Base-by-base conservation (phyloP, 2,113 vertebrate species). In the Gasterosteus nipponicus region DNA sequence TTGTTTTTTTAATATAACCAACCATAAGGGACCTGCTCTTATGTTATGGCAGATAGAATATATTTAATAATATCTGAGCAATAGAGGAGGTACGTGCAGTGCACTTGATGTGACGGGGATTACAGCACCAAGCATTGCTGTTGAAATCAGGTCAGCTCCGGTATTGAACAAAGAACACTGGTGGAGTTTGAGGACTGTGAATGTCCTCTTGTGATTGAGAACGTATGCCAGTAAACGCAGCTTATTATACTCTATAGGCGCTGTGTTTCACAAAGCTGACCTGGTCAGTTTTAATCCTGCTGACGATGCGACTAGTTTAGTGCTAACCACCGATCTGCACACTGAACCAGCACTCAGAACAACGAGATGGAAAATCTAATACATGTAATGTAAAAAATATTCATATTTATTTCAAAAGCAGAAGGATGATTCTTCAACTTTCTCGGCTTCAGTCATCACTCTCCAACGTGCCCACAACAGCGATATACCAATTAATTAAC, bases 261-360 rank as follows among this genome's bases (percentile, higher is more conserved):
- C 77, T 56, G 75, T 65, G 74, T 81, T 83, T 80, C 77, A 80
- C 73, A 70, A 82, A 82, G 67, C 86, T 85, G 70, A 81, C 62
- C 75, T 89, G 86, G 90, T 91, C 86, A 83, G 67, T 89, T 86
- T 77, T 82, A 92, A 93, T 90, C 91, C 90, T 57, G 81, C 59
- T 73, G 47, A 86, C 73, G 73, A 87, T 66, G 80, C 73, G 42
- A 26, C 78, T 56, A 79, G 77, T 81, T 62, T 60, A 39, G 69
- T 77, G 31, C 19, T 35, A 63, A 62, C 68, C 42, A 65, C 29
- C 5, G 22, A 41, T 72, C 65, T 69, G 62, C 53, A 53, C 44
- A 15, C 16, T 63, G 57, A 22, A 57, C 14, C 63, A 35, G 63
- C 60, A 68, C 33, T 73, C 54, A 10, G 14, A 59, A 54, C 10